Evolutionary conservation across 2,113 vertebrate species (phyloP).

Genomic region (Pagrus major): DNA sequence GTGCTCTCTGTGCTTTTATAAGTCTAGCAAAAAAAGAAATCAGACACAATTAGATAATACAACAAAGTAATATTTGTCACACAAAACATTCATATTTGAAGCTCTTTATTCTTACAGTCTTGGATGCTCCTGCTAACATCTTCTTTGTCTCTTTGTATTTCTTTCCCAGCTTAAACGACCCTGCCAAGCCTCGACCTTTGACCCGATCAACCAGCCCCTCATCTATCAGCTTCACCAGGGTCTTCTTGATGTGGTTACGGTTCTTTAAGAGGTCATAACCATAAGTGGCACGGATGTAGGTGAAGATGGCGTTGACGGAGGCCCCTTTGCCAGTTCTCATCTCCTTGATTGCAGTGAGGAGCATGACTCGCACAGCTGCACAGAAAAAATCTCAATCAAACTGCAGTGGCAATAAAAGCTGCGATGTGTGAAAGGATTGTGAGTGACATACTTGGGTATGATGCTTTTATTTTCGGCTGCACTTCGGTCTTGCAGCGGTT

Average conservation of each 20-base stretch:
- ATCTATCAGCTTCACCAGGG: conserved; percentile 90
- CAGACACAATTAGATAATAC: not conserved
- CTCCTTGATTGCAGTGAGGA: conserved; percentile 93
- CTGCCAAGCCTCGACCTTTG: conserved; percentile 95
- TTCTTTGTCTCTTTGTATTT: conserved; percentile 93
- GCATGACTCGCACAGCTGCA: conserved; percentile 95
- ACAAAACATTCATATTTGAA: not conserved
- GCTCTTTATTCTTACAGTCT: conserved; percentile 83
- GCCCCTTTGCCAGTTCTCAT: conserved; percentile 93
- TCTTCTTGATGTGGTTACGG: conserved; percentile 91
- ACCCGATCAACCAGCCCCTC: conserved; percentile 92
- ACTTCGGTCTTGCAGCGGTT: conserved; percentile 78
- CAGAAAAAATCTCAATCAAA: not conserved
- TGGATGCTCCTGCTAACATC: conserved; percentile 79
- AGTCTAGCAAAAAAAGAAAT: conserved; percentile 53
- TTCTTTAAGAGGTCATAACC: conserved; percentile 92
- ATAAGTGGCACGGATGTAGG: conserved; percentile 91
- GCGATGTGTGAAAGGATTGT: not conserved
- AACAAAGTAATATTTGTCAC: not conserved
- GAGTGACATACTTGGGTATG: conserved; percentile 89
- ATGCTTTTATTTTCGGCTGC: conserved; percentile 90
- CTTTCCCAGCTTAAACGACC: conserved; percentile 95
- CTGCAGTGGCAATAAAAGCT: not conserved
- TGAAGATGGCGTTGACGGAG: conserved; percentile 93
- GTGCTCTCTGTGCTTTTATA: conserved; percentile 53